A percentile compares a stretch with the other conserved stretches of the same genome.
phyloP scores from a whole-genome alignment of 2,113 vertebrate genomes.

The Mesembrinibis cayennensis region DNA sequence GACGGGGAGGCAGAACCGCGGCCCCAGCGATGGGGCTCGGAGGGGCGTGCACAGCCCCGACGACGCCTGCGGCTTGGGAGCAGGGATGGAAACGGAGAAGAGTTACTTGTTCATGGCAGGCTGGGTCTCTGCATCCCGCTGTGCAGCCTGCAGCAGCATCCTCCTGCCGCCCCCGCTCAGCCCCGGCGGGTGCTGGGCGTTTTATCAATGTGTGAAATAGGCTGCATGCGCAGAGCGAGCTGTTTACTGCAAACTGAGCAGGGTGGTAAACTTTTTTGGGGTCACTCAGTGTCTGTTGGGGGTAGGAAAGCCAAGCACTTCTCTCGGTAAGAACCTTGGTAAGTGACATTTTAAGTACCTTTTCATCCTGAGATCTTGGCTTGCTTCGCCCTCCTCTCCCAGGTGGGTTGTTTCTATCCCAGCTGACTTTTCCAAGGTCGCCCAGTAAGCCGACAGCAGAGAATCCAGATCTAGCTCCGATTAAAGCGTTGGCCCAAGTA shows the following conservation, averaged over 20 bases:
- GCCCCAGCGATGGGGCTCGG: not conserved
- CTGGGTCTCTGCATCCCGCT: not conserved
- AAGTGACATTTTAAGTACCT: not conserved
- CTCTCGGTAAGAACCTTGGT: not conserved
- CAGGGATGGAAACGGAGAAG: not conserved
- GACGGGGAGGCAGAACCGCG: not conserved
- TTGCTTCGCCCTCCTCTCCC: not conserved
- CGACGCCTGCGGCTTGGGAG: fast-evolving
- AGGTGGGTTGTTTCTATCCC: not conserved
- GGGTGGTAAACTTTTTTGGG: not conserved
- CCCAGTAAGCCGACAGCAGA: not conserved
- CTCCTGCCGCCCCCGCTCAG: not conserved
- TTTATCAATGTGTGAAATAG: not conserved
- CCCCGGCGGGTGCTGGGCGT: fast-evolving
- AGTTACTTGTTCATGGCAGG: not conserved
- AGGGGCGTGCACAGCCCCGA: not conserved
- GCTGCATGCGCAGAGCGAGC: not conserved
- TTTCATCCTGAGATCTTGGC: not conserved
- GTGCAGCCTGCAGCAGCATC: not conserved
- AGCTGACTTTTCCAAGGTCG: not conserved
- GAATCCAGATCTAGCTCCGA: not conserved
- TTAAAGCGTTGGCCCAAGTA: not conserved
- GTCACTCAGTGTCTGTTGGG: not conserved
- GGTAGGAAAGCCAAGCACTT: not conserved
- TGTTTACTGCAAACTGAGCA: not conserved